A percentile compares a stretch with the other conserved stretches of the same genome.
Evolutionary conservation across 2,888 invertebrate species (phyloP).

Genomic region (Xestoiulus laeticollis): DNA sequence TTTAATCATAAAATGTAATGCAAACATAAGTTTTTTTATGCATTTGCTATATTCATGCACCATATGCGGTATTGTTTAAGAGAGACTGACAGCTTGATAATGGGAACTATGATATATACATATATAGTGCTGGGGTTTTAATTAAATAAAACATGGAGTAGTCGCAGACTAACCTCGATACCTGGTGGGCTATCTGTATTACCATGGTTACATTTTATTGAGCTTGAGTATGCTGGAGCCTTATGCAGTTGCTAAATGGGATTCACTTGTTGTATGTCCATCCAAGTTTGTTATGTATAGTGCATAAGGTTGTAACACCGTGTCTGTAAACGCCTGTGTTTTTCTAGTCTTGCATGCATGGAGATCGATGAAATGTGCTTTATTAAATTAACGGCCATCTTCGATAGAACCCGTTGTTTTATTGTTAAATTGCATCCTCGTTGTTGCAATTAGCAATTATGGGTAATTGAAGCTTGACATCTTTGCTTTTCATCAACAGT

Average conservation of each 20-base stretch:
- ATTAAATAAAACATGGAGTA: not conserved
- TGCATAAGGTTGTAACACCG: not conserved
- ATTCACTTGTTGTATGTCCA: not conserved
- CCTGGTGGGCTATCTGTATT: not conserved
- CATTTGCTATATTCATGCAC: not conserved
- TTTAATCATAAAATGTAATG: not conserved
- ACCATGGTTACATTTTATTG: not conserved
- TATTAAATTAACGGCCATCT: conserved; percentile 27
- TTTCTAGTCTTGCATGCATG: not conserved
- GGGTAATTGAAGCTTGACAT: conserved; percentile 3
- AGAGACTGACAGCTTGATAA: not conserved
- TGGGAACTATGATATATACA: not conserved
- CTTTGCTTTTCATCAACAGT: not conserved
- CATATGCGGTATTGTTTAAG: not conserved
- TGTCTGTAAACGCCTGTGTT: not conserved
- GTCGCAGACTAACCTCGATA: not conserved
- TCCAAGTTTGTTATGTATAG: not conserved
- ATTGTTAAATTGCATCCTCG: conserved; percentile 4
- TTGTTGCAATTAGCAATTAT: not conserved
- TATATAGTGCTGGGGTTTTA: not conserved
- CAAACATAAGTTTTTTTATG: not conserved
- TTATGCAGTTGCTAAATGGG: not conserved
- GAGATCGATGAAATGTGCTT: not conserved
- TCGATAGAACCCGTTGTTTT: not conserved
- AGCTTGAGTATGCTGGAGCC: not conserved